Evolutionary conservation across 1,140 invertebrate genomes (phyloP).

Genomic region (Drosophila pectinifera): DNA sequence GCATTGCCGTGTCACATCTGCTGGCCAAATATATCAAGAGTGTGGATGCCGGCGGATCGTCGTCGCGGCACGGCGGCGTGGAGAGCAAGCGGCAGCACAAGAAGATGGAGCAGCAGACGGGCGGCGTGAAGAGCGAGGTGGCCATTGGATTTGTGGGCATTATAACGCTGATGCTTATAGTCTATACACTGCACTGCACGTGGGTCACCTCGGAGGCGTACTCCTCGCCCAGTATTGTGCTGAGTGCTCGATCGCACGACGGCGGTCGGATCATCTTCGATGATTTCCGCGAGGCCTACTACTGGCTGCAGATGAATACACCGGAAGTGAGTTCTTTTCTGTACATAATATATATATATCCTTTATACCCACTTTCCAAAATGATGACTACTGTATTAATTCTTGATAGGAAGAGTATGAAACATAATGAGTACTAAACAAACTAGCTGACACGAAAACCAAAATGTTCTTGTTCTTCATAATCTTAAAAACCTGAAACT

Average conservation of each 20-base stretch:
- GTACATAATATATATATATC: too few species aligned
- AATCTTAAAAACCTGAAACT: background rate
- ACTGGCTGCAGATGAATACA: conserved; percentile 99
- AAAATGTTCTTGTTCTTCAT: background rate
- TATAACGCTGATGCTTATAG: conserved; percentile 93
- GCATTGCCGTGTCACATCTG: conserved; percentile 96
- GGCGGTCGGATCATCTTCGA: conserved; percentile 98
- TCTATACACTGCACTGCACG: conserved; percentile 98
- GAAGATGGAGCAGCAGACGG: conserved; percentile 91
- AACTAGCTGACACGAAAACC: conserved; percentile 43
- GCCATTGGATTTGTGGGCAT: conserved; percentile 94
- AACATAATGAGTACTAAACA: conserved; percentile 80
- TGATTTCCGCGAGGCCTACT: conserved; percentile 98
- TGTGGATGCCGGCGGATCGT: conserved; percentile 87
- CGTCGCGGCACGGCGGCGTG: conserved; percentile 48
- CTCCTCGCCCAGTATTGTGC: conserved; percentile 98
- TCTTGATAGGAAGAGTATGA: conserved; percentile 82
- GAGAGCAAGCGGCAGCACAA: conserved; percentile 87
- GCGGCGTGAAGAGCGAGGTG: conserved; percentile 95
- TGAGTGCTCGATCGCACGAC: conserved; percentile 97
- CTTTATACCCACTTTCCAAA: background rate
- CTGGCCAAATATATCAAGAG: conserved; percentile 96
- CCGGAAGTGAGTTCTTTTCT: conserved; percentile 92
- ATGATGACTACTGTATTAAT: conserved; percentile 72
- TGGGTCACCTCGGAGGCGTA: conserved; percentile 99